phyloP scores from a whole-genome alignment of 2,797 vertebrate species.

The Eulemur mongoz region DNA sequence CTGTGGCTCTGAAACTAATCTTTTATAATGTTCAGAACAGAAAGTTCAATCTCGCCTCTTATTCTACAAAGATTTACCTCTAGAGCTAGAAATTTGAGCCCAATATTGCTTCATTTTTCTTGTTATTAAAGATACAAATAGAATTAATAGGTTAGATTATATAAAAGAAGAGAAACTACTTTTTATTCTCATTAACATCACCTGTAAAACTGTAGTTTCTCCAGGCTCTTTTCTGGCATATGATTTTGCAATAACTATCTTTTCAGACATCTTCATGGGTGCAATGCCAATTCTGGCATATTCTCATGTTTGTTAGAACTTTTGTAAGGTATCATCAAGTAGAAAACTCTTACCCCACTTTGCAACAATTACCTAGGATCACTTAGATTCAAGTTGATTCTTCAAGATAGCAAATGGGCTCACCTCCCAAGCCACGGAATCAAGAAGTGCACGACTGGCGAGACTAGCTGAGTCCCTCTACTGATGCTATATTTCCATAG shows the following conservation, averaged over 20 bases:
- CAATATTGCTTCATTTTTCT: neutral
- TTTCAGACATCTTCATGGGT: neutral
- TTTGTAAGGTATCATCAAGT: neutral
- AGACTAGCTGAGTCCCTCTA: neutral
- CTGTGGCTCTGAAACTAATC: neutral
- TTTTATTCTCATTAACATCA: slow-evolving; percentile 8
- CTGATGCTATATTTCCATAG: neutral
- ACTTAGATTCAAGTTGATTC: neutral
- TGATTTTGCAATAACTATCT: neutral
- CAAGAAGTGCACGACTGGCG: neutral
- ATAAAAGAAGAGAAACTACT: neutral
- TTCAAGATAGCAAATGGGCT: neutral
- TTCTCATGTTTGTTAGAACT: neutral
- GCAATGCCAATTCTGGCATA: neutral
- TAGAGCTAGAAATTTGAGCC: neutral
- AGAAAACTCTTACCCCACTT: neutral
- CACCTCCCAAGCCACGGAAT: neutral
- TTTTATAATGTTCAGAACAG: neutral
- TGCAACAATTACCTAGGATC: neutral
- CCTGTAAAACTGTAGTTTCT: neutral
- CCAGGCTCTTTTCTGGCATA: neutral
- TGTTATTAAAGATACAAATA: slow-evolving; percentile 50
- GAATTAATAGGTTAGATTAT: neutral
- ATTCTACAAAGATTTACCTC: neutral
- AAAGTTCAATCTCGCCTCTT: neutral